phyloP scores from a whole-genome alignment of 2,113 vertebrate species.

The Cynopterus brachyotis region DNA sequence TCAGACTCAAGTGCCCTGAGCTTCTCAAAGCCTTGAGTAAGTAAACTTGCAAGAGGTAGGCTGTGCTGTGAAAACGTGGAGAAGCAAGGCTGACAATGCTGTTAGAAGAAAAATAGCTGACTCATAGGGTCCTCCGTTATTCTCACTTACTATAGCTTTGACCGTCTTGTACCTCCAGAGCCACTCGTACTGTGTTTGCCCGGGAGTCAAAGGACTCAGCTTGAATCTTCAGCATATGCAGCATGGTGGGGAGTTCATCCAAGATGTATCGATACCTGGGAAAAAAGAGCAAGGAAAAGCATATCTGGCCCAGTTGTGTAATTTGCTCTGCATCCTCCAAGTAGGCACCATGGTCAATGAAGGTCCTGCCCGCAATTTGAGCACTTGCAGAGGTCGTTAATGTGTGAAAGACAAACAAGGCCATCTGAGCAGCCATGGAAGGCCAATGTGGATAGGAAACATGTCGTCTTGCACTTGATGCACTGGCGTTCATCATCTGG shows the following conservation, averaged over 20 bases:
- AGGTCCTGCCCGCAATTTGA: conserved; percentile 92
- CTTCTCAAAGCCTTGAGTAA: conserved; percentile 76
- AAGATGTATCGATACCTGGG: conserved; percentile 94
- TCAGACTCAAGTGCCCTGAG: conserved; percentile 87
- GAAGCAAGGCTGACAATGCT: not conserved
- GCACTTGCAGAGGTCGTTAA: conserved; percentile 93
- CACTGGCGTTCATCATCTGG: conserved; percentile 96
- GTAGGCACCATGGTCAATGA: conserved; percentile 81
- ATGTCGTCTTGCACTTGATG: conserved; percentile 96
- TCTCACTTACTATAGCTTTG: conserved; percentile 88
- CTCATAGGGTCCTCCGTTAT: not conserved
- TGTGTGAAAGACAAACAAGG: conserved; percentile 94
- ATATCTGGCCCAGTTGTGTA: not conserved
- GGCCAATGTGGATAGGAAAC: conserved; percentile 95
- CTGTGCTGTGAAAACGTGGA: not conserved
- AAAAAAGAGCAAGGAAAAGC: not conserved
- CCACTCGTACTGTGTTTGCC: conserved; percentile 91
- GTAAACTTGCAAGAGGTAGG: not conserved
- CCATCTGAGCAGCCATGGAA: conserved; percentile 90
- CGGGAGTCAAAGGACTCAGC: conserved; percentile 94
- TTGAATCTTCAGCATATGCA: conserved; percentile 92
- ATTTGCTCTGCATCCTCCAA: not conserved
- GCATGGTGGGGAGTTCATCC: conserved; percentile 94
- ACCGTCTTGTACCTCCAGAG: conserved; percentile 91
- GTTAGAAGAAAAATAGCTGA: not conserved